Evolutionary conservation across 2,888 invertebrate species (phyloP).

Genomic region (Drosophila percnosoma): DNA sequence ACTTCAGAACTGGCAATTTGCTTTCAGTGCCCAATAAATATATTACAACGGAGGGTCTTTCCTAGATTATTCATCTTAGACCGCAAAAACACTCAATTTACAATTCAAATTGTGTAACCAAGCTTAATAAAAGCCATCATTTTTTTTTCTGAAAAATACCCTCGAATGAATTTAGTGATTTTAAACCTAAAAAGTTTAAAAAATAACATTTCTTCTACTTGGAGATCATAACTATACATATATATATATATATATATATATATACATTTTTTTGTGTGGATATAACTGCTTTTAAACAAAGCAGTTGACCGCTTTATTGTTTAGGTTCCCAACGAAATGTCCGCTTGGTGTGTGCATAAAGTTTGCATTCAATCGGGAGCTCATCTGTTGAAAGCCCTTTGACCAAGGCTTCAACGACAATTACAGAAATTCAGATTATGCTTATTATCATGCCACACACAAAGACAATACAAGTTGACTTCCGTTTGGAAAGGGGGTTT

Average conservation of each 20-base stretch:
- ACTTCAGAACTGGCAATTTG: not conserved
- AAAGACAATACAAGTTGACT: conserved; percentile 10
- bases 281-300: conserved; percentile 4
- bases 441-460: conserved; percentile 37
- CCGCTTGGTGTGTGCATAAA: conserved; percentile 17
- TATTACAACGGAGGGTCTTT: not conserved
- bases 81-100: not conserved
- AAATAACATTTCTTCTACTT: not conserved
- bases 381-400: conserved; percentile 20
- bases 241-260: not conserved
- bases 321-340: conserved; percentile 11
- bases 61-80: not conserved
- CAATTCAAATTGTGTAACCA: conserved; percentile 2
- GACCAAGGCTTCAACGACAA: conserved; percentile 46
- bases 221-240: too few species aligned
- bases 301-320: conserved; percentile 15
- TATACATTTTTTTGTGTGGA: not conserved
- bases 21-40: not conserved
- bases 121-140: not conserved
- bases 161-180: not conserved
- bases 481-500: not conserved
- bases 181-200: not conserved
- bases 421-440: conserved; percentile 60
- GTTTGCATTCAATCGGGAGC: conserved; percentile 34
- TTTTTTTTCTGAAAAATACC: not conserved